A percentile compares a stretch with the other conserved stretches of the same genome.
These are phyloP conservation scores for Bimastos eiseni DNA, from an alignment of 2,888 invertebrate species.

Conservation along the genomic window DNA sequence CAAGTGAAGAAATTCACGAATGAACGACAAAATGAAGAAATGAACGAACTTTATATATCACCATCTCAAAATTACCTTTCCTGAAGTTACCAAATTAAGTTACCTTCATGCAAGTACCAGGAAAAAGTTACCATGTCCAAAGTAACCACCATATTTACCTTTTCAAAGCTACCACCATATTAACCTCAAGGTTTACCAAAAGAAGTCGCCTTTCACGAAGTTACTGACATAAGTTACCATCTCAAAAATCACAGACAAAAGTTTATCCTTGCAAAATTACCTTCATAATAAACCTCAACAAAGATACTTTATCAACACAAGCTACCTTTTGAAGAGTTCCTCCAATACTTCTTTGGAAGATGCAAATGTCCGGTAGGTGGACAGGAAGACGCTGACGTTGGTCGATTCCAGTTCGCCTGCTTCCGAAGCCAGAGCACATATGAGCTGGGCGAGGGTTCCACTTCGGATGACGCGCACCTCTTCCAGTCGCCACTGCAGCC, in stretches of 20 bases:
- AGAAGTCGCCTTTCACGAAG: too few species aligned
- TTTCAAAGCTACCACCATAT: too few species aligned
- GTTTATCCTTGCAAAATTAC: too few species aligned
- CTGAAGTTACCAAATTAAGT: background rate
- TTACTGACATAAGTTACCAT: too few species aligned
- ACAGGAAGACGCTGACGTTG: constrained; percentile 92
- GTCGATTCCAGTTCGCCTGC: constrained; percentile 95
- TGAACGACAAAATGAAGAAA: background rate
- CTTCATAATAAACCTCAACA: too few species aligned
- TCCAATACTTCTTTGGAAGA: constrained; percentile 82
- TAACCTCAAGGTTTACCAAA: too few species aligned
- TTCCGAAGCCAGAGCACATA: constrained; percentile 89
- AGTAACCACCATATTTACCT: too few species aligned
- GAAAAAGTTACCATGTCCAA: background rate
- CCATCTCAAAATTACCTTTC: too few species aligned
- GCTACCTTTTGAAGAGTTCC: constrained; percentile 69
- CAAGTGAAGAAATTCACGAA: background rate
- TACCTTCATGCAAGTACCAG: too few species aligned
- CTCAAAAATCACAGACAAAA: too few species aligned
- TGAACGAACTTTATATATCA: background rate
- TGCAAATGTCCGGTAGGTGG: constrained; percentile 89
- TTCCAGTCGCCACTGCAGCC: constrained; percentile 82
- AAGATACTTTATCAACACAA: background rate
- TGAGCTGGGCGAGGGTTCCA: constrained; percentile 87
- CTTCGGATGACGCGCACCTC: constrained; percentile 74